A percentile compares a stretch with the other conserved stretches of the same genome.
Conservation (phyloP, 2,797 vertebrate species). For the Myotis vivesi region DNA sequence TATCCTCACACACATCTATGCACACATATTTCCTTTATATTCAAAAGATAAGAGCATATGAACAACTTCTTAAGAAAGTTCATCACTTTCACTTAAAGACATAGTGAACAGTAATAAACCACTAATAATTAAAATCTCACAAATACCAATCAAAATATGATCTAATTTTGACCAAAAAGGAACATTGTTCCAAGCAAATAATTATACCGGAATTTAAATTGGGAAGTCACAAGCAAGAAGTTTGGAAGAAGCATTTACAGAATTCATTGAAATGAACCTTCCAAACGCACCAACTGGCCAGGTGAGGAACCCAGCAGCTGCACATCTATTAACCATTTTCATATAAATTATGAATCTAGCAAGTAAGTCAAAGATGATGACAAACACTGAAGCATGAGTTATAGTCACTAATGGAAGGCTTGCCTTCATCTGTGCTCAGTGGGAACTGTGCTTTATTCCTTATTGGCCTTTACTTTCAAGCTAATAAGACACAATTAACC, state of each 20-base stretch:
- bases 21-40: not conserved
- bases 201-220: not conserved
- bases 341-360: constrained; percentile 66
- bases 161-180: not conserved
- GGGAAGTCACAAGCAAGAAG: not conserved
- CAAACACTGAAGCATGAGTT: constrained; percentile 34
- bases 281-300: constrained; percentile 28
- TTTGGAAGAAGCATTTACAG: constrained; percentile 39
- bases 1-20: not conserved
- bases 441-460: constrained; percentile 50
- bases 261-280: constrained; percentile 52
- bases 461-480: constrained; percentile 54
- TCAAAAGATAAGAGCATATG: not conserved
- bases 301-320: constrained; percentile 41
- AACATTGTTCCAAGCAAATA: not conserved
- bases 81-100: not conserved
- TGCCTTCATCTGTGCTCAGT: constrained; percentile 64
- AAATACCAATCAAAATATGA: not conserved
- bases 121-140: constrained; percentile 28
- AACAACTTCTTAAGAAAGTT: not conserved
- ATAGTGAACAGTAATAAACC: not conserved
- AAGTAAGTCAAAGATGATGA: constrained; percentile 62
- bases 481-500: constrained; percentile 62
- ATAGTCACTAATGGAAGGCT: constrained; percentile 50
- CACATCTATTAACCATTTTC: constrained; percentile 48